phyloP scores from a whole-genome alignment of 2,797 vertebrate species.

The Petrocephalus schoutedeni region DNA sequence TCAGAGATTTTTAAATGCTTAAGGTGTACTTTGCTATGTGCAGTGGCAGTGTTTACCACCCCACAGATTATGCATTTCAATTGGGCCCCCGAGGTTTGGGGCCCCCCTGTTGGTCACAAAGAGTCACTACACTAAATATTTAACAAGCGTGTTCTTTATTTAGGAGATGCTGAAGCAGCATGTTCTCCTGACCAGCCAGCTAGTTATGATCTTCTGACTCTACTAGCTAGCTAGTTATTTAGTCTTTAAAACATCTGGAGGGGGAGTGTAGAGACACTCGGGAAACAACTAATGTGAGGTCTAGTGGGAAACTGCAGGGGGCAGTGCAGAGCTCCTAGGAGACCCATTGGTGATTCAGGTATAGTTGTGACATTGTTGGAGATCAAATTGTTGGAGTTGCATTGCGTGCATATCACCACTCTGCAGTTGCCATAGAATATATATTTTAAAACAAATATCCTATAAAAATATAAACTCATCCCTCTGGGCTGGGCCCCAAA shows the following conservation, averaged over 20 bases:
- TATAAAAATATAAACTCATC: background rate
- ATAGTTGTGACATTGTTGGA: background rate
- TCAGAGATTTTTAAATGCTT: background rate
- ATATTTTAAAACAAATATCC: background rate
- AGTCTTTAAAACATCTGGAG: too few relatives aligned
- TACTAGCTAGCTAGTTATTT: background rate
- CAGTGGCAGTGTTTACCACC: background rate
- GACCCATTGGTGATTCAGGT: background rate
- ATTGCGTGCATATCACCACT: background rate
- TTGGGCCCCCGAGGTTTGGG: background rate
- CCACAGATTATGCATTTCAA: background rate
- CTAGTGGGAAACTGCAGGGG: background rate
- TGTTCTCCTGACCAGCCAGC: background rate
- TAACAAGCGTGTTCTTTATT: background rate
- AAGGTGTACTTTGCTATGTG: background rate
- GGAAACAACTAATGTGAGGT: background rate
- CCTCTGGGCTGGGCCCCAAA: background rate
- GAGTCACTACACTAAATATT: background rate
- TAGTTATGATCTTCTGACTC: background rate
- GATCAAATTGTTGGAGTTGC: background rate
- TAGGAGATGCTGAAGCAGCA: background rate
- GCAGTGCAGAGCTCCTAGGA: background rate
- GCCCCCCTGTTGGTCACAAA: background rate
- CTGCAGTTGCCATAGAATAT: background rate
- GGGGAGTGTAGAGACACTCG: background rate